Evolutionary conservation across 2,888 invertebrate genomes (phyloP).

Genomic region (Drosophila pegasa): DNA sequence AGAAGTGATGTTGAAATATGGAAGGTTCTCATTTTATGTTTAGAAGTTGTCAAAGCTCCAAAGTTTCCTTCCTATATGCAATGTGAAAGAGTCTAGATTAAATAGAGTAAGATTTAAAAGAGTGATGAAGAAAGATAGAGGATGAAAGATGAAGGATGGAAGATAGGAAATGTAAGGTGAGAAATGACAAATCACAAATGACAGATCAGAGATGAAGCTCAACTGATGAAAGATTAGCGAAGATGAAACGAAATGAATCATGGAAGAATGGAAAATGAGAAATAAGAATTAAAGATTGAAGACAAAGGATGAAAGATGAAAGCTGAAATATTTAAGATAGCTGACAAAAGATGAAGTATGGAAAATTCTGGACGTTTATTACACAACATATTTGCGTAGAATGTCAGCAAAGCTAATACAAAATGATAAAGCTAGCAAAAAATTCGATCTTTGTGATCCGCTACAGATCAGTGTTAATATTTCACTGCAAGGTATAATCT

Average conservation of each 20-base stretch:
- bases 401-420: no score
- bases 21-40: no score
- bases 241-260: not conserved
- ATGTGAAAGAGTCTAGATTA: not conserved
- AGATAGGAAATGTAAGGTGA: not conserved
- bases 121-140: not conserved
- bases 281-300: not conserved
- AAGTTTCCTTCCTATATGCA: not conserved
- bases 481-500: not conserved
- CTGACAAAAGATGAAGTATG: not conserved
- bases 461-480: not conserved
- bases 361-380: not conserved
- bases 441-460: no score
- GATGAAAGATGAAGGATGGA: not conserved
- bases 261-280: not conserved
- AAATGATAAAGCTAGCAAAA: no score
- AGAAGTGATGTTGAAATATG: no score
- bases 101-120: no score
- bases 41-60: not conserved
- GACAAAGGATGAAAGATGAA: not conserved
- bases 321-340: not conserved
- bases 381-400: no score
- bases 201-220: no score
- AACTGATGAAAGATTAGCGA: not conserved
- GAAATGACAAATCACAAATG: no score